Evolutionary conservation across 1,140 invertebrate genomes (phyloP), one percentile per base, ranked within the genome.

Genomic region (Marisa cornuarietis): DNA sequence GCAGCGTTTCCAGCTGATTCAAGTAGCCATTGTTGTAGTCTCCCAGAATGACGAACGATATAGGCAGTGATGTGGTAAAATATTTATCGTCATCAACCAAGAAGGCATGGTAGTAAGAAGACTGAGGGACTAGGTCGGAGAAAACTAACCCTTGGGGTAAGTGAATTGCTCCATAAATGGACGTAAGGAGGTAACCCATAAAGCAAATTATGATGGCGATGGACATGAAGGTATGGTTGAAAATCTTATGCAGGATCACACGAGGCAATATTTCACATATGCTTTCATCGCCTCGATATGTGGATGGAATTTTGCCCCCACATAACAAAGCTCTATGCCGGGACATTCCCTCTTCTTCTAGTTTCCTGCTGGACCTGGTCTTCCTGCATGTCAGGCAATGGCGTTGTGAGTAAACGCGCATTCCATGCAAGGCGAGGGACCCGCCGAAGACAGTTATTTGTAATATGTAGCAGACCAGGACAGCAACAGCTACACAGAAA

Each of bases 121-220:
- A 79, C 26, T 87, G 84, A 6, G 88, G 76, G 9, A 92, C 85
- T 11, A 92, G 77, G 71, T 91, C 87, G n/a, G 88, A 86, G n/a
- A 92, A 92, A 86, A 98, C 96, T 10, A 98, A 91, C 1, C 97
- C 97, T 93, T 98, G 97, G 88, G 90, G 82, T 52, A 98, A 94
- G 81, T 95, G 0, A 95, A 96, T 54, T 0, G 96, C 93, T 0
- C 97, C 97, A 89, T 96, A 98, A 65, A 96, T 93, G 2, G 96
- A 96, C 1, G 96, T 95, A 0, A 92, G 93, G 2, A 98, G 87
- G 87, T 99, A 99, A 0, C 93, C 91, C 20, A 94, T 91, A 90
- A 98, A 99, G 24, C 95, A 90, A 0, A 96, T 42, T 6, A 98
- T 93, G 16, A 98, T 94, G 42, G 71, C 54, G 13, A 49, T 54